Percentiles rank a stretch among this genome's conserved stretches.
Conservation (phyloP, 2,113 vertebrate genomes). For the Gopherus evgoodei region DNA sequence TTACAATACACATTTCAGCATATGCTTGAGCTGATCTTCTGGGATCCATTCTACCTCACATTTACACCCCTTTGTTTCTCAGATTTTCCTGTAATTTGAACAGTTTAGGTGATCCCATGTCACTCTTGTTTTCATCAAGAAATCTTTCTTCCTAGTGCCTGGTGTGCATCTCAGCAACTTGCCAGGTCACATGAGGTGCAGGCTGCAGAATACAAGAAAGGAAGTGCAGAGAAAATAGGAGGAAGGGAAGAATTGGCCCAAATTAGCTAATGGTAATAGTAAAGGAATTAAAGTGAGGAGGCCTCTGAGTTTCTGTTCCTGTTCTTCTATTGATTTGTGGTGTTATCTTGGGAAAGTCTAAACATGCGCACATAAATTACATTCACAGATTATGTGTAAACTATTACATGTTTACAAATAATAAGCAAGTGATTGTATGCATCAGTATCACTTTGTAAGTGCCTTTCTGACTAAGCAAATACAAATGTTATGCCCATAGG, state of each 20-base stretch:
- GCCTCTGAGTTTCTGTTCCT: background rate
- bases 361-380: background rate
- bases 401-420: background rate
- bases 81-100: constrained; percentile 59
- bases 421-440: background rate
- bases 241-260: background rate
- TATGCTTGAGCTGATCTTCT: constrained; percentile 29
- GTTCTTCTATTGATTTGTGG: background rate
- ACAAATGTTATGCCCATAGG: background rate
- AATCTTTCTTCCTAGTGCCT: constrained; percentile 59
- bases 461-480: background rate
- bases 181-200: constrained; percentile 7
- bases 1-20: constrained; percentile 23
- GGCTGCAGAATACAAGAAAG: background rate
- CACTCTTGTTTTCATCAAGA: constrained; percentile 57
- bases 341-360: background rate
- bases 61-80: constrained; percentile 58
- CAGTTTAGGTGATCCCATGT: constrained; percentile 59
- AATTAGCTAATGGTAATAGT: background rate
- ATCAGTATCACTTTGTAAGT: background rate
- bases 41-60: constrained; percentile 21
- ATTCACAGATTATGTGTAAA: background rate
- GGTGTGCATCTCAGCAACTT: constrained; percentile 50
- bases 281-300: background rate
- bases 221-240: background rate